phyloP scores from a whole-genome alignment of 2,888 invertebrate species.

The Ceramica pisi region DNA sequence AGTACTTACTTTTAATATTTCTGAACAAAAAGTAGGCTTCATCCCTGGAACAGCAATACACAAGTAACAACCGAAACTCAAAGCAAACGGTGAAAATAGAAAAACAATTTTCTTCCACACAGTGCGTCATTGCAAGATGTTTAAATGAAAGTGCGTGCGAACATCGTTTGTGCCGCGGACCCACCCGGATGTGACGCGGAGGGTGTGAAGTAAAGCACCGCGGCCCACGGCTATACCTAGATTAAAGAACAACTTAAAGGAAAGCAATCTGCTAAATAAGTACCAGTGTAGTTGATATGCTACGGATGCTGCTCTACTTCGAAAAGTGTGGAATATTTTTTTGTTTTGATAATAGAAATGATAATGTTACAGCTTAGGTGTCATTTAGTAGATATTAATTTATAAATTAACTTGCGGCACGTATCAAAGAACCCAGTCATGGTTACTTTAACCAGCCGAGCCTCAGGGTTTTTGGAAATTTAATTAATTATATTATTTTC shows the following conservation, averaged over 20 bases:
- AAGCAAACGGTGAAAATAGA: slow-evolving; percentile 23
- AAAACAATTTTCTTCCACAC: slow-evolving; percentile 38
- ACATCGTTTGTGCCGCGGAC: slow-evolving; percentile 53
- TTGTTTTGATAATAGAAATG: background rate
- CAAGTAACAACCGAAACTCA: slow-evolving; percentile 12
- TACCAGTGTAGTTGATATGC: slow-evolving; percentile 73
- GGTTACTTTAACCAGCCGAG: slow-evolving; percentile 31
- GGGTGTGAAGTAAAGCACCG: slow-evolving; percentile 65
- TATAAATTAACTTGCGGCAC: background rate
- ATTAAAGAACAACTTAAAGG: slow-evolving; percentile 90
- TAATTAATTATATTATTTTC: slow-evolving; percentile 48
- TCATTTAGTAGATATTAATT: slow-evolving; percentile 3
- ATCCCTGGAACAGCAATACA: slow-evolving; percentile 10
- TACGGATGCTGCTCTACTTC: slow-evolving; percentile 79
- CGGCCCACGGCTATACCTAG: slow-evolving; percentile 80
- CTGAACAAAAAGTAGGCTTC: background rate
- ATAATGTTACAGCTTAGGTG: background rate
- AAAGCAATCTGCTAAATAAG: slow-evolving; percentile 91
- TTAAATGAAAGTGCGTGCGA: slow-evolving; percentile 65
- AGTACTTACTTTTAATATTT: slow-evolving; percentile 8
- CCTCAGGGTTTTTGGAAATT: slow-evolving; percentile 26
- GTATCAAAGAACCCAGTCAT: slow-evolving; percentile 36
- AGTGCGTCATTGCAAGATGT: slow-evolving; percentile 49
- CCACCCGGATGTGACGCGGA: slow-evolving; percentile 64
- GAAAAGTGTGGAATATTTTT: background rate